phyloP scores from a whole-genome alignment of 1,140 invertebrate genomes.

The Drosophila bifasciata region DNA sequence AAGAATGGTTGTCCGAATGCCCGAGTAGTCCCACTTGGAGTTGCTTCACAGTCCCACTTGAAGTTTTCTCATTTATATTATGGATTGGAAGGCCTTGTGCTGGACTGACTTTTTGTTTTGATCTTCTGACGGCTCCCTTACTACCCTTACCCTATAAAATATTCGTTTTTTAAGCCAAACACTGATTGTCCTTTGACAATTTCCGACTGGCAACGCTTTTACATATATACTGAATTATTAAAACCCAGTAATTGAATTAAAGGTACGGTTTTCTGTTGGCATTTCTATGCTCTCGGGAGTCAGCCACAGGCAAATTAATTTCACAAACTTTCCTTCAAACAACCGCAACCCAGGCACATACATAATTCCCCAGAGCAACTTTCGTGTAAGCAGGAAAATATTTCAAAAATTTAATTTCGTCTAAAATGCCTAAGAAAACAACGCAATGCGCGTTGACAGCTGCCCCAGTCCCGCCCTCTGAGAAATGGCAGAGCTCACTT shows the following conservation, averaged over 20 bases:
- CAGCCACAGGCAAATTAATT: conserved; percentile 70
- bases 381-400: conserved; percentile 11
- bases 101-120: conserved; percentile 11
- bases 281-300: conserved; percentile 19
- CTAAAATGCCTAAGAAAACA: conserved; percentile 44
- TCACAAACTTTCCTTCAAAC: conserved; percentile 65
- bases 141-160: conserved; percentile 54
- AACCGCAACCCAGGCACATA: conserved; percentile 39
- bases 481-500: conserved; percentile 14
- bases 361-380: conserved; percentile 32
- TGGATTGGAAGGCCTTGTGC: no score
- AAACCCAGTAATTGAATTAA: conserved; percentile 69
- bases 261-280: conserved; percentile 55
- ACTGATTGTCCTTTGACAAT: conserved; percentile 35
- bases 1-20: no score
- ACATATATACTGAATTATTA: no score
- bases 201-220: conserved; percentile 52
- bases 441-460: conserved; percentile 24
- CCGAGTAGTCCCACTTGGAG: no score
- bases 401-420: conserved; percentile 61
- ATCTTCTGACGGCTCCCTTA: conserved; percentile 1
- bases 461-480: background rate
- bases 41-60: no score
- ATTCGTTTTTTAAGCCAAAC: conserved; percentile 18
- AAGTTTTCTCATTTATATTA: no score